These are phyloP conservation scores for Caprella mutica DNA, from an alignment of 2,888 invertebrate genomes.

Conservation along the genomic window DNA sequence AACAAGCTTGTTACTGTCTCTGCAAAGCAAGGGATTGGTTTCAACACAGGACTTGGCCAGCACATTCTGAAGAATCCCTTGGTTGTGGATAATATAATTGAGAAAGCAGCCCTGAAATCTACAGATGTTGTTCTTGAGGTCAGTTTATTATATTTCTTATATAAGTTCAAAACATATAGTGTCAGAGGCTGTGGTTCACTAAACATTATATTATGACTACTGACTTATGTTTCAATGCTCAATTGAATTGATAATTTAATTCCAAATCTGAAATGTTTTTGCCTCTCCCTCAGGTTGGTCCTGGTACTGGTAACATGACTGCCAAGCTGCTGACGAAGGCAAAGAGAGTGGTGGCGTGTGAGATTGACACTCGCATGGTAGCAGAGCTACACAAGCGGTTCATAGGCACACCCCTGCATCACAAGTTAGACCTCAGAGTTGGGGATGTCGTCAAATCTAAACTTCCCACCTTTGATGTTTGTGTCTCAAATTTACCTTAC, in stretches of 20 bases:
- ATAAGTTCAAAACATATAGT: no score
- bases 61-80: conserved; percentile 84
- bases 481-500: conserved; percentile 96
- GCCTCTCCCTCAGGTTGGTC: conserved; percentile 73
- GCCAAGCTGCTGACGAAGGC: conserved; percentile 81
- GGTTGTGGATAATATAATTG: conserved; percentile 86
- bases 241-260: no score
- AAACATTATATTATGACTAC: no score
- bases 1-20: no score
- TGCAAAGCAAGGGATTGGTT: conserved; percentile 74
- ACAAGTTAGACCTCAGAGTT: conserved; percentile 77
- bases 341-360: conserved; percentile 91
- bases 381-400: conserved; percentile 97
- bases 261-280: no score
- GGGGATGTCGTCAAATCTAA: conserved; percentile 92
- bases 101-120: conserved; percentile 81
- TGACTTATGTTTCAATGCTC: no score
- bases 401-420: conserved; percentile 72
- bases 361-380: conserved; percentile 60
- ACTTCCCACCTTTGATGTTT: conserved; percentile 92
- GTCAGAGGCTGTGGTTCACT: no score
- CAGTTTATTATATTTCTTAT: no score
- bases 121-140: conserved; percentile 93
- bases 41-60: conserved; percentile 92
- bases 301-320: conserved; percentile 98